Base-by-base conservation (phyloP, 1,140 invertebrate genomes). In the Procambarus virginalis region DNA sequence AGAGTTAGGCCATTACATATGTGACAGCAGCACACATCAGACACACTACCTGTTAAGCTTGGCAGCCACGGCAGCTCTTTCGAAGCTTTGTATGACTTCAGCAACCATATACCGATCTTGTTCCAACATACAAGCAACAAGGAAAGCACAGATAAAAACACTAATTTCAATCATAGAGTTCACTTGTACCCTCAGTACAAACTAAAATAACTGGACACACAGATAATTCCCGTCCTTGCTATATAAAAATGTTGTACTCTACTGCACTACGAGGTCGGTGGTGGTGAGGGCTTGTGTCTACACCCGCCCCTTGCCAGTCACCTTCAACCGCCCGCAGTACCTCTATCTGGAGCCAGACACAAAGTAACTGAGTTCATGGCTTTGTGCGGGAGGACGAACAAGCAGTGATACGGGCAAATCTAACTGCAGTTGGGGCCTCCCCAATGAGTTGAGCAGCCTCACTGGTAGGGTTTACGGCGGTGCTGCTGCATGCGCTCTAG, bases 401-500 rank as follows among this genome's bases (percentile, higher is more conserved):
- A 34, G 68, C 68, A 34, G 68, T 34, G 68, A 22, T n/a, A 73
- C 8, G 68, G 68, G 68, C 8, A 34, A 22, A 0, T n/a, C n/a
- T 73, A 22, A 22, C 68, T 34, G 68, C 68, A 34, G 68, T n/a
- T 73, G 12, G 68, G 55, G 55, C 78, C 55, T 80, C 55, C 49
- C 68, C 5, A 20, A 46, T 34, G 14, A 55, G 46, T 46, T 64
- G 64, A 49, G 10, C 76, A 48, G 55, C 49, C 2, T 70, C 80
- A 91, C 91, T 91, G 91, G 85, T 91, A 91, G 10, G 91, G 91
- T 75, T 91, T 91, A 10, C 91, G 80, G 17, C 91, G 91, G 82
- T 91, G 91, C 68, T 91, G 91, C 73, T 87, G 86, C 91, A 91
- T 91, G 9, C 91, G 91, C 64, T 91, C 91, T 34, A 91, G 77